Base-by-base conservation (phyloP, 2,797 vertebrate genomes). In the Scarus forsteni region DNA sequence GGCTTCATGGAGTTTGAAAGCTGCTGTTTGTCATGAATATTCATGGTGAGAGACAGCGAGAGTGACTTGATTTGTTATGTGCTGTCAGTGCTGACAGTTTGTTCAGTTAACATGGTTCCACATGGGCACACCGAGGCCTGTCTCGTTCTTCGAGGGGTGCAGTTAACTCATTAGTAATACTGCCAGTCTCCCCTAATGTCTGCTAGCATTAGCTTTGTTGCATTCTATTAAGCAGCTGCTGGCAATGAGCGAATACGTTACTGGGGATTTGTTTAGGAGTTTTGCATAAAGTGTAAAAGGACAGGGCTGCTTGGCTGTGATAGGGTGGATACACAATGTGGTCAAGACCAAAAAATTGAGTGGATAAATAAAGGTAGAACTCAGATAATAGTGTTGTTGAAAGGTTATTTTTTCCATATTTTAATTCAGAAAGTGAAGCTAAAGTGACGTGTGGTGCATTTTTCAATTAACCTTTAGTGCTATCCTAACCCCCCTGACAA, bases 1-100 rank as follows among this genome's bases (percentile, higher is more conserved):
- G 48, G 46, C 40, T 59, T 1, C 7, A 42, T 42, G 49, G 53
- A 63, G 56, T 77, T 66, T 73, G 63, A 84, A 70, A 44, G 76
- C 67, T 44, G 2, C 35, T 11, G 39, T 72, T 48, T 15, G 40
- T 13, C 48, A 53, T 79, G 52, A 83, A 79, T 84, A 86, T 86
- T 79, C 60, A 87, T 65, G 0, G 0, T 0, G 1, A 48, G 1
- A 57, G 40, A 40, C 10, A 51, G 56, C 0, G 3, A 66, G 63
- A 3, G 18, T 27, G 64, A 70, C 75, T 51, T 71, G 55, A 84
- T 72, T 71, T 42, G 36, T 48, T 14, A 4, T 0, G 4, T 64
- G 64, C 69, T 48, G 70, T 77, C 69, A 61, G 14, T 43, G 53
- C 36, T 55, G 54, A 63, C 56, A 18, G 10, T 70, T 45, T 60